Evolutionary conservation across 2,113 vertebrate genomes (phyloP).

Genomic region (Ascaphus truei): DNA sequence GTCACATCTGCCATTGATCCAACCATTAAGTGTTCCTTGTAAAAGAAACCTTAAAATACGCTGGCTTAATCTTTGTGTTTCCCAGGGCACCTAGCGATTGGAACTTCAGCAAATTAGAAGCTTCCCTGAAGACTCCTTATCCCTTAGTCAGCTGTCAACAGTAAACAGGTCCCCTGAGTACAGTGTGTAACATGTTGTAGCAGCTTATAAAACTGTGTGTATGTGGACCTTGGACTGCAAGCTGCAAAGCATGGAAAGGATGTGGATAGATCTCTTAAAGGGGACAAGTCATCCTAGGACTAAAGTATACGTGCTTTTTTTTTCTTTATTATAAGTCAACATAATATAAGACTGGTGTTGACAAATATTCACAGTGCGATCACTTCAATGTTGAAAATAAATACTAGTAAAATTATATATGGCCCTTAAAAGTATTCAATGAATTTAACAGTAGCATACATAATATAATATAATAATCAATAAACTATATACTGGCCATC

Average conservation of each 20-base stretch:
- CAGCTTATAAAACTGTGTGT: neutral
- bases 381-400: no score
- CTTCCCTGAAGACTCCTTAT: neutral
- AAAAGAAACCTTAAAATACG: neutral
- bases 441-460: no score
- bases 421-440: no score
- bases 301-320: no score
- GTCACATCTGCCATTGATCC: neutral
- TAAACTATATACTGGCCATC: no score
- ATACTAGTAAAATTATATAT: no score
- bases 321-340: no score
- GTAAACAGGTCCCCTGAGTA: neutral
- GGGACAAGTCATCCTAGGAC: neutral
- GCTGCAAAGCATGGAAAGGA: neutral
- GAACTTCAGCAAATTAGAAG: neutral
- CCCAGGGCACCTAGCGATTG: neutral
- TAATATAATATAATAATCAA: no score
- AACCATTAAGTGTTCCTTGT: neutral
- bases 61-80: neutral
- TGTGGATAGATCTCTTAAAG: neutral
- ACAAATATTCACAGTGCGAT: no score
- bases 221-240: neutral
- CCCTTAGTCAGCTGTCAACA: neutral
- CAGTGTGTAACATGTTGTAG: neutral
- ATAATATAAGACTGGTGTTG: no score